Percentiles rank a stretch among this genome's conserved stretches.
These are phyloP conservation scores for Loriculus beryllinus DNA, from an alignment of 2,797 vertebrate species.

Conservation along the genomic window DNA sequence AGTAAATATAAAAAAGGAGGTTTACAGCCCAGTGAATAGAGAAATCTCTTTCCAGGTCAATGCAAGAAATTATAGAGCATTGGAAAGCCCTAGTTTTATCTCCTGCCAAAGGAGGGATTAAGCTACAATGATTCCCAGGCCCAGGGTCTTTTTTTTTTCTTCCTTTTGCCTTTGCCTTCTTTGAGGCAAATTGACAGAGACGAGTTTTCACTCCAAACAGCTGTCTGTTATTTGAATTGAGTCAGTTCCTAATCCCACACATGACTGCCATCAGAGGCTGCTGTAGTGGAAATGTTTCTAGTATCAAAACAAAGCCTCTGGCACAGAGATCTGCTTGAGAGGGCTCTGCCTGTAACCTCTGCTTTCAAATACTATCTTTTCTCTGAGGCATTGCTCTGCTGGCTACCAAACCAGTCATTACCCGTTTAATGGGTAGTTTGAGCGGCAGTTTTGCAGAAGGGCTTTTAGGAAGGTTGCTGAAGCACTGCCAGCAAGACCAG, in stretches of 20 bases:
- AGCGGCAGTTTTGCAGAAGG: neutral
- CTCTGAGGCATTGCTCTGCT: constrained; percentile 28
- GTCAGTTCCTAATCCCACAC: constrained; percentile 70
- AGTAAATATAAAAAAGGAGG: constrained; percentile 67
- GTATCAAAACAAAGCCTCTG: constrained; percentile 69
- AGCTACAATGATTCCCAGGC: constrained; percentile 70
- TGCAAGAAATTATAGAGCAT: constrained; percentile 67
- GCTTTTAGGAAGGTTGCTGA: neutral
- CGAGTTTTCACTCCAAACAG: constrained; percentile 71
- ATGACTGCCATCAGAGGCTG: constrained; percentile 68
- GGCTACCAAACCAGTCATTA: constrained; percentile 60
- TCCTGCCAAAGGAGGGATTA: constrained; percentile 73
- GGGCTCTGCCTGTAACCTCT: constrained; percentile 44
- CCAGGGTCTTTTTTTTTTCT: constrained; percentile 14
- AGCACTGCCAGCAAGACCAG: neutral
- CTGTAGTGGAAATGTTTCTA: constrained; percentile 72
- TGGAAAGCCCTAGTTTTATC: constrained; percentile 72
- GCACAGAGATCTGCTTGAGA: constrained; percentile 64
- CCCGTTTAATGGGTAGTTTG: constrained; percentile 19
- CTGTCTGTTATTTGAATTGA: constrained; percentile 74
- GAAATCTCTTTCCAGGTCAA: constrained; percentile 72
- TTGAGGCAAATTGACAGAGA: constrained; percentile 69
- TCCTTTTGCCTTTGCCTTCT: constrained; percentile 51
- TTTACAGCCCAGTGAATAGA: constrained; percentile 67
- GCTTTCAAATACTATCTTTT: constrained; percentile 61